Conservation (phyloP, 2,113 vertebrate species). For the Protomyctophum bolini region DNA sequence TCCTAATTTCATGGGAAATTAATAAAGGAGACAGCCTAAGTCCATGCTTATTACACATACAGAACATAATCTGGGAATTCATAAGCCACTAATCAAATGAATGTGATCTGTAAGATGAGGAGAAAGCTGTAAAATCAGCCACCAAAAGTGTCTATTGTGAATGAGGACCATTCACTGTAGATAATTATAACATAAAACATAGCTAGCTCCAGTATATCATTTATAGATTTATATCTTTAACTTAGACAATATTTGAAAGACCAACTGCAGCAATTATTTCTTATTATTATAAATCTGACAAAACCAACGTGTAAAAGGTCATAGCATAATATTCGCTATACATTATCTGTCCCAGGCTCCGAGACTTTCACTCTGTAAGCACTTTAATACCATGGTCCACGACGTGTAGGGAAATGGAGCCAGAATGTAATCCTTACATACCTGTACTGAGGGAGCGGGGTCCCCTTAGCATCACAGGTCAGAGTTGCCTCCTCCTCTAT, state of each 20-base stretch:
- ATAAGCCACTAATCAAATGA: conserved; percentile 9
- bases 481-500: conserved; percentile 79
- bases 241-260: too few relatives aligned
- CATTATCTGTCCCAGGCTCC: too few relatives aligned
- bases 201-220: too few relatives aligned
- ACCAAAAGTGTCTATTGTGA: background rate
- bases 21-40: conserved; percentile 10
- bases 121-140: background rate
- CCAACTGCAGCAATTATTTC: too few relatives aligned
- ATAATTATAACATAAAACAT: too few relatives aligned
- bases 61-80: conserved; percentile 5
- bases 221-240: too few relatives aligned
- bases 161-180: background rate
- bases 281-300: too few relatives aligned
- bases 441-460: conserved; percentile 77
- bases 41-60: conserved; percentile 5
- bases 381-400: too few relatives aligned
- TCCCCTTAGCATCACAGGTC: conserved; percentile 78
- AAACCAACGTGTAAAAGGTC: too few relatives aligned
- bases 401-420: too few relatives aligned
- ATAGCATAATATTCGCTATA: too few relatives aligned
- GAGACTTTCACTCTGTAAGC: too few relatives aligned
- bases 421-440: conserved; percentile 13
- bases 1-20: conserved; percentile 34
- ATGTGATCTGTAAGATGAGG: background rate